Conservation (phyloP, 2,888 invertebrate species). For the Amblyjoppa fuscipennis region DNA sequence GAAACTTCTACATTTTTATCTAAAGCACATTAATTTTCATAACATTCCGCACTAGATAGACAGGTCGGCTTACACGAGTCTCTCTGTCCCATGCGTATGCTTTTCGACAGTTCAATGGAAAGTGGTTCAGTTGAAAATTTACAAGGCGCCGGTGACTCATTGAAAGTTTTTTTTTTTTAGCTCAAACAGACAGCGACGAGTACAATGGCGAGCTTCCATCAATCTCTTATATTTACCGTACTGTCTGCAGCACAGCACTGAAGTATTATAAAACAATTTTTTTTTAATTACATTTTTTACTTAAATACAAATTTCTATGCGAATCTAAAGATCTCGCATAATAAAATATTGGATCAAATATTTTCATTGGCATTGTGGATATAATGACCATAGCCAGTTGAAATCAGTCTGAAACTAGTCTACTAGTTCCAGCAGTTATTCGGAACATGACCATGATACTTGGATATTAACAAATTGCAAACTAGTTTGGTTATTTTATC, state of each 20-base stretch:
- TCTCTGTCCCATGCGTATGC: background rate
- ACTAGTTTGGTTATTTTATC: background rate
- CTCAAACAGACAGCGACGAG: background rate
- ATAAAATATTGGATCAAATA: too few relatives aligned
- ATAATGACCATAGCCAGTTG: too few relatives aligned
- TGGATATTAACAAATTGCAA: background rate
- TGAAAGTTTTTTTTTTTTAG: background rate
- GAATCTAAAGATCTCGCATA: too few relatives aligned
- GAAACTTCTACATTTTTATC: background rate
- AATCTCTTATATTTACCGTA: background rate
- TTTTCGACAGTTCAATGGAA: background rate
- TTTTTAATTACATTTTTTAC: background rate
- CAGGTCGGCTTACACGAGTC: background rate
- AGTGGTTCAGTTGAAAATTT: background rate
- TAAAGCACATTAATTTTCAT: background rate
- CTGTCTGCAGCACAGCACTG: background rate
- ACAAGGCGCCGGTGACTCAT: background rate
- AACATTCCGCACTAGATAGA: background rate
- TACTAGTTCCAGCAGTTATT: too few relatives aligned
- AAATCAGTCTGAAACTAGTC: too few relatives aligned
- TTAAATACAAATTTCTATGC: too few relatives aligned
- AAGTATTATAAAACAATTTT: background rate
- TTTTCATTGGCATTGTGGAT: too few relatives aligned
- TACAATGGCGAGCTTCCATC: background rate
- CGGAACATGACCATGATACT: too few relatives aligned